Evolutionary conservation across 1,140 invertebrate species (phyloP).

Genomic region (Bombus consobrinus): DNA sequence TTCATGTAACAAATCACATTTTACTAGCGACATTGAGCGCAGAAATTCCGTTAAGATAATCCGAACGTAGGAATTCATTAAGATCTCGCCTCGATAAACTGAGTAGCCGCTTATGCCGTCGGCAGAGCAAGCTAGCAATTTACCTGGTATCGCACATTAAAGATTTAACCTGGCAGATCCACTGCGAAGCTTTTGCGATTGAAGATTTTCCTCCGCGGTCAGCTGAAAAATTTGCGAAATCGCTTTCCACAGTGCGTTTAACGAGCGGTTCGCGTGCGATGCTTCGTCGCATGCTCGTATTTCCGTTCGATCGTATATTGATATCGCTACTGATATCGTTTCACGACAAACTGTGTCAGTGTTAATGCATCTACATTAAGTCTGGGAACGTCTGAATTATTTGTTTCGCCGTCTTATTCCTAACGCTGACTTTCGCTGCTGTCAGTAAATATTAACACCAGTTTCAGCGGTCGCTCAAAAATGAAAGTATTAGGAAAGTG

Average conservation of each 20-base stretch:
- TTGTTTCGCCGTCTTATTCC: not conserved
- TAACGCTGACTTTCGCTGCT: not conserved
- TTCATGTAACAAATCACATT: not conserved
- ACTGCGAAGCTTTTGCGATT: not conserved
- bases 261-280: not conserved
- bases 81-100: not conserved
- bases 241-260: not conserved
- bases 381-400: not conserved
- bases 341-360: not conserved
- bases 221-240: not conserved
- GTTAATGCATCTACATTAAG: not conserved
- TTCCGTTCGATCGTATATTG: not conserved
- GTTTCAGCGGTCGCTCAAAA: not conserved
- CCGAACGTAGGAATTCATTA: not conserved
- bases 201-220: not conserved
- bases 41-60: not conserved
- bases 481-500: not conserved
- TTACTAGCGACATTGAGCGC: not conserved
- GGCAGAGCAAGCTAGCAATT: not conserved
- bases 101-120: not conserved
- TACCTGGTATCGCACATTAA: conserved; percentile 3
- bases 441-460: too few relatives aligned
- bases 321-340: not conserved
- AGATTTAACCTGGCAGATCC: not conserved
- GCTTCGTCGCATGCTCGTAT: not conserved